These are phyloP conservation scores for Heliornis fulica DNA, from an alignment of 2,113 vertebrate genomes.

Conservation along the genomic window DNA sequence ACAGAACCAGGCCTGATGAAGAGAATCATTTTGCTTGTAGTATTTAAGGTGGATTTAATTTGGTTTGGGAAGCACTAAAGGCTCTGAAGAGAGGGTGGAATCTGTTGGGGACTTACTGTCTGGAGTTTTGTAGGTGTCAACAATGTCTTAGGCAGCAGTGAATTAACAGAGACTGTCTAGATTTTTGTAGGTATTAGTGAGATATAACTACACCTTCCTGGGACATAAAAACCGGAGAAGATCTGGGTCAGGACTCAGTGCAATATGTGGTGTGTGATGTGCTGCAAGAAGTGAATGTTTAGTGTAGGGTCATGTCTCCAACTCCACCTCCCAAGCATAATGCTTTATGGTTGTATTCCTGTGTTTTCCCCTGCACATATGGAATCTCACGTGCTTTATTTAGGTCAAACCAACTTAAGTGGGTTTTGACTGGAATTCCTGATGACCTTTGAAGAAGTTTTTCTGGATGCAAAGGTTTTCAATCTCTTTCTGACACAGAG, in stretches of 20 bases:
- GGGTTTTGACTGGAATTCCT: not conserved
- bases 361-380: not conserved
- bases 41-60: not conserved
- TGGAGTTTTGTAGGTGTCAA: no score
- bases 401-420: not conserved
- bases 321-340: not conserved
- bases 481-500: not conserved
- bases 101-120: no score
- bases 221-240: not conserved
- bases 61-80: not conserved
- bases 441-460: not conserved
- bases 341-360: not conserved
- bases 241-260: not conserved
- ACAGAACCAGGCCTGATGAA: not conserved
- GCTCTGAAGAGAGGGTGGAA: no score
- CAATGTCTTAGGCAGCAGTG: no score
- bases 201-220: not conserved
- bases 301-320: not conserved
- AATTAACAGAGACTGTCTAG: no score
- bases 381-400: not conserved
- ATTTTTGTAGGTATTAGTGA: no score
- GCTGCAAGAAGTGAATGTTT: not conserved
- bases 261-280: accelerated
- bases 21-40: not conserved
- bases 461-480: not conserved